Percentiles rank a stretch among this genome's conserved stretches.
These are phyloP conservation scores for Geococcyx californianus DNA, from an alignment of 2,113 vertebrate genomes.

Conservation along the genomic window DNA sequence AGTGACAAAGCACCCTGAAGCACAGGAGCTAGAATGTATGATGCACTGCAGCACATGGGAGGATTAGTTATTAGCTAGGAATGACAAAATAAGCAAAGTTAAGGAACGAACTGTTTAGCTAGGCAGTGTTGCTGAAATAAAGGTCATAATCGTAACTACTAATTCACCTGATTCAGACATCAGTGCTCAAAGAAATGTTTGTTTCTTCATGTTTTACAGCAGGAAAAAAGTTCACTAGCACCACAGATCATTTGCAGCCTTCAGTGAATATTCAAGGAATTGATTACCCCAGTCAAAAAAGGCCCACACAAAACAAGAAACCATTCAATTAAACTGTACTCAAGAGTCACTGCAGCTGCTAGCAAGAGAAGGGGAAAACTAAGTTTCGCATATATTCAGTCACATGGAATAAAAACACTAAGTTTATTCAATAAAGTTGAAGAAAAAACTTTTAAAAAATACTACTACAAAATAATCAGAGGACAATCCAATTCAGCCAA, in stretches of 20 bases:
- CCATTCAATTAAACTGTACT: background rate
- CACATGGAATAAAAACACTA: background rate
- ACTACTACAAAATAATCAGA: background rate
- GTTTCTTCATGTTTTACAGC: background rate
- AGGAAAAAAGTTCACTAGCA: background rate
- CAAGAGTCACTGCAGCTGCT: background rate
- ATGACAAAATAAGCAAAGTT: background rate
- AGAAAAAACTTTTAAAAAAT: background rate
- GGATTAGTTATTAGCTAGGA: background rate
- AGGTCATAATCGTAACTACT: background rate
- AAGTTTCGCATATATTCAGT: background rate
- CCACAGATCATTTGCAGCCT: background rate
- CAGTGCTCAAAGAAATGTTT: background rate
- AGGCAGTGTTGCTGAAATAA: background rate
- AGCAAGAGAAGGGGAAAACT: background rate
- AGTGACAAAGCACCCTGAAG: constrained; percentile 41
- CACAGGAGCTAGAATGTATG: background rate
- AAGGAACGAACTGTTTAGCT: background rate
- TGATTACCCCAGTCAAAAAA: background rate
- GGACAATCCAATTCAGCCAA: background rate
- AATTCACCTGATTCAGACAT: background rate
- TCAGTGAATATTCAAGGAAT: background rate
- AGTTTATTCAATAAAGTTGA: background rate
- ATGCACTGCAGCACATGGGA: background rate
- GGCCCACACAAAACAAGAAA: background rate